Percentiles rank a stretch among this genome's conserved stretches.
Conservation (phyloP, 2,888 invertebrate genomes). For the Himalopsyche japonica region DNA sequence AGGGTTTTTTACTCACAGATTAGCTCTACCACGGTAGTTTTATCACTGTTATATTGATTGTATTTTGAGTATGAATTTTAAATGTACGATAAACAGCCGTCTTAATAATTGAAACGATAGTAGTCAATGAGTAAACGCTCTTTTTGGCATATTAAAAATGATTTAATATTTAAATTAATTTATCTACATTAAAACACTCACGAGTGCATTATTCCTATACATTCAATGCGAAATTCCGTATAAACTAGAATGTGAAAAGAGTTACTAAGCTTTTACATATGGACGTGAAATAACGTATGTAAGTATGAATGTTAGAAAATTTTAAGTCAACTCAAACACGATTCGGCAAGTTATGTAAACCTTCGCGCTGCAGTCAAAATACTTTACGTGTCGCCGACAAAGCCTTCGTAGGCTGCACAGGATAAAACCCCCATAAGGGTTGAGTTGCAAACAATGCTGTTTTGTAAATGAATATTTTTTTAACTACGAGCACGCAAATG, state of each 20-base stretch:
- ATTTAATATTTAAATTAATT: too few relatives aligned
- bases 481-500: too few relatives aligned
- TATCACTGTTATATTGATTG: too few relatives aligned
- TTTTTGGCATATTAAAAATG: too few relatives aligned
- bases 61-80: too few relatives aligned
- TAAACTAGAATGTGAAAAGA: background rate
- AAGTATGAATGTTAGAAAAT: slow-evolving; percentile 19
- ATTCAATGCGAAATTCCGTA: background rate
- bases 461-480: too few relatives aligned
- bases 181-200: too few relatives aligned
- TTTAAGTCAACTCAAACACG: slow-evolving; percentile 35
- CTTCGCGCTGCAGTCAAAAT: slow-evolving; percentile 28
- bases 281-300: background rate
- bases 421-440: background rate
- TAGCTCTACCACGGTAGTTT: too few relatives aligned
- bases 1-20: too few relatives aligned
- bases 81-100: too few relatives aligned
- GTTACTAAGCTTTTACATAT: background rate
- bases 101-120: too few relatives aligned
- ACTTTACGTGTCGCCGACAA: slow-evolving; percentile 25
- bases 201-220: background rate
- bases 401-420: slow-evolving; percentile 2
- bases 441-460: background rate
- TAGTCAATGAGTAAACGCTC: too few relatives aligned
- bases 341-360: slow-evolving; percentile 33